Conservation (phyloP, 2,888 invertebrate genomes). For the Tinea pellionella region DNA sequence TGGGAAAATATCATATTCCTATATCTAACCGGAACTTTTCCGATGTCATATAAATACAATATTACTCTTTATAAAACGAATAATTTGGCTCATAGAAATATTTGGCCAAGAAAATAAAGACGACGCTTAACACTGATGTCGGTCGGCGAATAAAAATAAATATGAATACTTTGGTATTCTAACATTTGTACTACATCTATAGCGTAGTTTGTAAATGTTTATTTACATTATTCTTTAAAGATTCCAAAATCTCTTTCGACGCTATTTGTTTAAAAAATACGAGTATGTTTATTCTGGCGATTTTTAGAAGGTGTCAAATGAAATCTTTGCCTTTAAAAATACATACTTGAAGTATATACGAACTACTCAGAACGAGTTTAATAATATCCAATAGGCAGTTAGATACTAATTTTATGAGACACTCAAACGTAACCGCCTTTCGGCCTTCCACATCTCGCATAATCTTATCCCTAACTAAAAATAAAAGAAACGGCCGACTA, state of each 20-base stretch:
- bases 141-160: too few relatives aligned
- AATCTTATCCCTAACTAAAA: conserved; percentile 23
- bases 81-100: too few relatives aligned
- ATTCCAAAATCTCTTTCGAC: not conserved
- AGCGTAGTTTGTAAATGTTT: not conserved
- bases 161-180: too few relatives aligned
- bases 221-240: not conserved
- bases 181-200: not conserved
- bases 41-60: too few relatives aligned
- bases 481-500: conserved; percentile 21
- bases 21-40: too few relatives aligned
- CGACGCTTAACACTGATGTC: too few relatives aligned
- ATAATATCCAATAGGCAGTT: conserved; percentile 48
- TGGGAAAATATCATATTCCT: not conserved
- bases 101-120: too few relatives aligned
- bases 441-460: conserved; percentile 29
- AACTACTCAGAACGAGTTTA: conserved; percentile 39
- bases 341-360: conserved; percentile 38
- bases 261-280: not conserved
- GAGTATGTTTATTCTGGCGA: not conserved
- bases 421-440: conserved; percentile 43
- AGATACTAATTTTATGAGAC: conserved; percentile 63
- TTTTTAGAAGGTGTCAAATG: conserved; percentile 35
- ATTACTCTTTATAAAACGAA: too few relatives aligned
- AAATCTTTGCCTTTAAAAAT: conserved; percentile 39